Evolutionary conservation across 2,113 vertebrate genomes (phyloP).

Genomic region (Scortum barcoo): DNA sequence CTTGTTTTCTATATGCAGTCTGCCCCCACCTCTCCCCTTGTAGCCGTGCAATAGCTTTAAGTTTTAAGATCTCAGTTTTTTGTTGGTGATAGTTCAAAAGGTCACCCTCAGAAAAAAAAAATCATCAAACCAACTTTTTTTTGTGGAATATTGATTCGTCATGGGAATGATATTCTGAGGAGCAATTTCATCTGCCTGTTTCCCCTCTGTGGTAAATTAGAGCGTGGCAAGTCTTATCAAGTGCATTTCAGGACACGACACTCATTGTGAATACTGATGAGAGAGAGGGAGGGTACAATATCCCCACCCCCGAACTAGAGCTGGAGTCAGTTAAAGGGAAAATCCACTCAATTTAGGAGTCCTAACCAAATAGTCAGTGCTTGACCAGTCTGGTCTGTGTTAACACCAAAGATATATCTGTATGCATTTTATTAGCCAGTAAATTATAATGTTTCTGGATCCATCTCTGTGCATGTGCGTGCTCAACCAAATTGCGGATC

Average conservation of each 20-base stretch:
- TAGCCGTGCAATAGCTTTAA: neutral
- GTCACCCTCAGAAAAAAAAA: constrained; percentile 29
- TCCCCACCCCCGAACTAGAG: constrained; percentile 27
- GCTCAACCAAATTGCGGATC: neutral
- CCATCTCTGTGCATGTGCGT: neutral
- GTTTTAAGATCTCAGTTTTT: constrained; percentile 20
- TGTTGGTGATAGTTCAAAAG: constrained; percentile 59
- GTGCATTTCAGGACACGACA: constrained; percentile 51
- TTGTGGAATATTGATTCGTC: constrained; percentile 69
- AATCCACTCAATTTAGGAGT: constrained; percentile 26
- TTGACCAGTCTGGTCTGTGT: neutral
- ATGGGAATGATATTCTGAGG: constrained; percentile 59
- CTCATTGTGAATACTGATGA: constrained; percentile 72
- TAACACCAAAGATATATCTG: neutral
- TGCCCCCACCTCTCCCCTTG: neutral
- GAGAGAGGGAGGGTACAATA: neutral
- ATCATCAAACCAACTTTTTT: constrained; percentile 51
- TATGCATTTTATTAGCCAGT: neutral
- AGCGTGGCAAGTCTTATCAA: constrained; percentile 61
- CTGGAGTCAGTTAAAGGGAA: constrained; percentile 31
- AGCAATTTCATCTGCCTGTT: constrained; percentile 64
- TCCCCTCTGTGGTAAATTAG: constrained; percentile 63
- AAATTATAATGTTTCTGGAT: neutral
- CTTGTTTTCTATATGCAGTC: neutral
- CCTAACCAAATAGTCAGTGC: neutral